Evolutionary conservation across 2,888 invertebrate species (phyloP), one percentile per base, ranked within the genome.

Genomic region (Trissolcus japonicus): DNA sequence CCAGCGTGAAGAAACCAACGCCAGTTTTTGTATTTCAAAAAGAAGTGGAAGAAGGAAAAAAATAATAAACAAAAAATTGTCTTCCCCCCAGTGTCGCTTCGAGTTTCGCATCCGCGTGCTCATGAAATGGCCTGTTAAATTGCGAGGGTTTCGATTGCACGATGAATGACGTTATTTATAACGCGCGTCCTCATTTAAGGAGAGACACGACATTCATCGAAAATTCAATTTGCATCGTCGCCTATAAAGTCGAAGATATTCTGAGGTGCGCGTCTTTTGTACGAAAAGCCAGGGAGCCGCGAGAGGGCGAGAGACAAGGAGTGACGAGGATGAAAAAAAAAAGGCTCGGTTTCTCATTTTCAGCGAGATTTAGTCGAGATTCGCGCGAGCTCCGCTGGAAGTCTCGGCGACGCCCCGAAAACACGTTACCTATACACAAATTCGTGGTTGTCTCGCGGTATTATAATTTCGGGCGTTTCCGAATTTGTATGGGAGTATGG

Each of bases 161-260:
- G 21, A 61, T 61, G 65, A 65, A 76, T 56, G 43, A 65, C 50
- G 21, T 66, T 60, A 68, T 76, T 76, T 50, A 60, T 69, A 19
- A 46, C 29, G 56, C 56, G 29, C 46, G 14, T 48, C 60, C 43
- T 63, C 60, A 54, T 66, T 71, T 53, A 60, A 76, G 69, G 2
- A 2, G 53, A 74, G 46, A 60, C 43, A 48, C 17, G 59, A 61
- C 56, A 77, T 73, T 77, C 68, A 77, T 68, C 63, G 68, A 41
- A 68, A 77, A 73, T 77, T 77, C 73, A 77, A 77, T 73, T 73
- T 69, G 60, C 72, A 69, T 68, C 60, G 55, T 56, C 65, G 65
- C 61, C 68, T 65, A 68, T 73, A 73, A 77, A 73, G 51, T 66
- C 54, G 57, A 66, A 76, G 67, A 76, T 69, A 71, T 62, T 67